Evolutionary conservation across 2,797 vertebrate species (phyloP).

Genomic region (Heteromormyrus szaboi): DNA sequence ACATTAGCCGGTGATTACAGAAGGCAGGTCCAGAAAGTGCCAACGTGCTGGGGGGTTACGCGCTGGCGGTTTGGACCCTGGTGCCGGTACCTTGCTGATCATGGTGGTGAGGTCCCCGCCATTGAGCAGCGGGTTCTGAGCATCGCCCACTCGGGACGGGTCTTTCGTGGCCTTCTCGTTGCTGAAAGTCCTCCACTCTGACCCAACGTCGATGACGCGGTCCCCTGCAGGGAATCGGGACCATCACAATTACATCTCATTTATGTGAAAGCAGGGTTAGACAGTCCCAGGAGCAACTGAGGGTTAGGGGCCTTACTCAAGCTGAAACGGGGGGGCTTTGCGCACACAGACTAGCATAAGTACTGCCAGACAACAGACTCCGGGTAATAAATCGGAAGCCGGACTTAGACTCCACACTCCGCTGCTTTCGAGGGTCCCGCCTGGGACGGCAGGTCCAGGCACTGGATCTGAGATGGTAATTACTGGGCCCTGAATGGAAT

Average conservation of each 20-base stretch:
- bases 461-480: background rate
- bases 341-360: background rate
- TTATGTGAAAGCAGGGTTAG: background rate
- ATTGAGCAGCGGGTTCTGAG: conserved; percentile 91
- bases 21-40: background rate
- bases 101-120: conserved; percentile 94
- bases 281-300: background rate
- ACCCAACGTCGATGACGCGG: conserved; percentile 93
- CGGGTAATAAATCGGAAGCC: background rate
- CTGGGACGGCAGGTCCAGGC: background rate
- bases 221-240: conserved; percentile 71
- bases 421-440: background rate
- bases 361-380: background rate
- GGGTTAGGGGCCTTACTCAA: background rate
- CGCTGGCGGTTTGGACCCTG: background rate
- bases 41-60: background rate
- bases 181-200: conserved; percentile 98
- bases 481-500: background rate
- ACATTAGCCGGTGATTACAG: background rate
- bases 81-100: conserved; percentile 88
- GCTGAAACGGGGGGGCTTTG: background rate
- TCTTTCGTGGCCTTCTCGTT: conserved; percentile 98
- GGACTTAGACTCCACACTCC: background rate
- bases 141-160: conserved; percentile 93
- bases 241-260: background rate